Base-by-base conservation (phyloP, 2,797 vertebrate genomes). In the Spondyliosoma cantharus region DNA sequence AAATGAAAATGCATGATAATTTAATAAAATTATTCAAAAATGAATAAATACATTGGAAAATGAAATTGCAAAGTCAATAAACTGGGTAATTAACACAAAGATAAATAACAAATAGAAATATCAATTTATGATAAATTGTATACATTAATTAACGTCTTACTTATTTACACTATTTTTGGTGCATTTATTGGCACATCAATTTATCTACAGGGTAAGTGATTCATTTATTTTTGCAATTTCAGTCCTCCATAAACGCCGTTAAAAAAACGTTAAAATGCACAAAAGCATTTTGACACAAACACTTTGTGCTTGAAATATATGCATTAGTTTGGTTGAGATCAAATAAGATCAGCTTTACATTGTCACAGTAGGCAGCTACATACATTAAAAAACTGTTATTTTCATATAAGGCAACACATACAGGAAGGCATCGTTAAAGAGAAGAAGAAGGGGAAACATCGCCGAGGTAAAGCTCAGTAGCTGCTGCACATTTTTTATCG, bases 401-500 rank as follows among this genome's bases (percentile, higher is more conserved):
- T 32, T 3, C 53, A 45, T 11, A 54, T 1, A 60, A 46, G 49
- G 19, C 19, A 70, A 72, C 48, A 71, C 29, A 22, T 19, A 57
- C 17, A 64, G 65, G 25, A 16, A 57, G 43, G 22, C 19, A 17
- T 78, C 49, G 37, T 16, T 43, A 11, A 66, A 42, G 22, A 57
- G 20, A 59, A 22, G 0, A 54, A 24, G 0, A 45, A 24, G 9
- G 17, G 27, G 43, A 29, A 20, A 16, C 48, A 5, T 64, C 67
- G 52, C 58, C 49, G 45, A 54, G 7, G 3, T 68, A 42, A 76
- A 17, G 1, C 4, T 56, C 12, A 11, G 64, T 43, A 69, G 61
- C 37, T 80, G 61, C 53, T 63, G 50, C 29, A 66, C n/a, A n/a
- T 76, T 75, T 20, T 70, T 78, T 60, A 62, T 15, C 52, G n/a